Evolutionary conservation across 2,797 vertebrate genomes (phyloP), one percentile per base, ranked within the genome.

Genomic region (Pangasius larnaudii): DNA sequence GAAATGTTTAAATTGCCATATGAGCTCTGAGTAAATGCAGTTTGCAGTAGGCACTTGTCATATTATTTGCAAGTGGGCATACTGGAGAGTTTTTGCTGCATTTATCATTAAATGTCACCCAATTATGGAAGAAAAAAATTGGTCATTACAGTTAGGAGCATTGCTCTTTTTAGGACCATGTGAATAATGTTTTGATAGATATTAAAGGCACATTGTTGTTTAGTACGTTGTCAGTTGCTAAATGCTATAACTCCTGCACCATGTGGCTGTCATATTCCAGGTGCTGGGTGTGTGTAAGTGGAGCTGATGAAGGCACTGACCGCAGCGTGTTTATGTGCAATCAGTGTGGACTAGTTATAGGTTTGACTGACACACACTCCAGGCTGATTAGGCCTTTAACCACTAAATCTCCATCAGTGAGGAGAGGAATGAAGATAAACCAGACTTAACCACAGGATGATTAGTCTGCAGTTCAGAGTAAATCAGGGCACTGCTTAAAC

Each of bases 281-380:
- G n/a, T 69, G 75, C 30, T 33, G 30, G 33, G 19, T 59, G 18
- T 82, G 24, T 87, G 77, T 81, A 83, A 88, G 51, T 27, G 49
- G 61, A 79, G 74, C 65, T 51, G 81, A 59, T 59, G 84, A 69
- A 71, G 65, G n/a, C 42, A 65, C 71, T 84, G 63, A 83, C 87
- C 88, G 87, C 81, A 75, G n/a, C 30, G 33, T 88, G 89, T 86
- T 89, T 91, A 91, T 77, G 61, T 81, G 72, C 80, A 90, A 89
- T 90, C 90, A 86, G 86, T 36, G 65, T 63, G 88, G 74, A 75
- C 71, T 88, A 83, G 85, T 88, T 89, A 88, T 67, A 85, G 75
- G 49, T 86, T 84, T 87, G 87, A 87, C 69, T 79, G 86, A 87
- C 72, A 87, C 86, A 85, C 83, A 89, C 83, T 72, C 46, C 36